Evolutionary conservation across 2,888 invertebrate species (phyloP).

Genomic region (Xiphydria camelus): DNA sequence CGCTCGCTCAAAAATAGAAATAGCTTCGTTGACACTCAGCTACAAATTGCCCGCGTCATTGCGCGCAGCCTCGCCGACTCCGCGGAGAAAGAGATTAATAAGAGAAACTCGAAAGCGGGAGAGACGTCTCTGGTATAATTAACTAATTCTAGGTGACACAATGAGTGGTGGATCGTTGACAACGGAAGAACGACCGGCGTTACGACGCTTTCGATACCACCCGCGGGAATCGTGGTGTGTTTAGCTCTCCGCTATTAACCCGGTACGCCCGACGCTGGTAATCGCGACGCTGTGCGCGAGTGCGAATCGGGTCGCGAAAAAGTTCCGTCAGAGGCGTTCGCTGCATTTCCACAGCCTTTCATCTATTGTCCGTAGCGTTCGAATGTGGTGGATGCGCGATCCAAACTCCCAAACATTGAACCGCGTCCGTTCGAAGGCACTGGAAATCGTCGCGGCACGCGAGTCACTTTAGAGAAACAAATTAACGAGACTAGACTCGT

Average conservation of each 20-base stretch:
- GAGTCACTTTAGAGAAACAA: slow-evolving; percentile 11
- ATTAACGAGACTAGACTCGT: slow-evolving; percentile 4
- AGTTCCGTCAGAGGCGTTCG: too few relatives aligned
- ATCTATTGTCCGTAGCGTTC: too few relatives aligned
- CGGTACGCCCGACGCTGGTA: too few relatives aligned
- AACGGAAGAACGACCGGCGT: slow-evolving; percentile 15
- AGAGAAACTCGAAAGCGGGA: slow-evolving; percentile 11
- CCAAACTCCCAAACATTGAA: too few relatives aligned
- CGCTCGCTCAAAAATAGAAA: slow-evolving; percentile 53
- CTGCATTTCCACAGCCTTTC: too few relatives aligned
- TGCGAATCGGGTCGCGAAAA: too few relatives aligned
- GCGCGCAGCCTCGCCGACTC: slow-evolving; percentile 28
- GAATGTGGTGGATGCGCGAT: too few relatives aligned
- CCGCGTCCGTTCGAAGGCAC: too few relatives aligned
- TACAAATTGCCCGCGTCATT: slow-evolving; percentile 57
- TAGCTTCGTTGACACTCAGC: slow-evolving; percentile 51
- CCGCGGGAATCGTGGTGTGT: too few relatives aligned
- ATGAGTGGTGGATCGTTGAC: slow-evolving; percentile 21
- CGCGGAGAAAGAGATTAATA: slow-evolving; percentile 28
- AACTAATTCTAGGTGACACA: slow-evolving; percentile 31
- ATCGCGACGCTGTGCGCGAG: too few relatives aligned
- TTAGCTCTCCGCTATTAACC: too few relatives aligned
- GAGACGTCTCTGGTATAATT: slow-evolving; percentile 31
- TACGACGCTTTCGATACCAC: slow-evolving; percentile 15
- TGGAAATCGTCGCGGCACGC: slow-evolving; percentile 16